Percentiles rank a stretch among this genome's conserved stretches.
Conservation (phyloP, 2,888 invertebrate genomes). For the Cheiracanthium punctorium region DNA sequence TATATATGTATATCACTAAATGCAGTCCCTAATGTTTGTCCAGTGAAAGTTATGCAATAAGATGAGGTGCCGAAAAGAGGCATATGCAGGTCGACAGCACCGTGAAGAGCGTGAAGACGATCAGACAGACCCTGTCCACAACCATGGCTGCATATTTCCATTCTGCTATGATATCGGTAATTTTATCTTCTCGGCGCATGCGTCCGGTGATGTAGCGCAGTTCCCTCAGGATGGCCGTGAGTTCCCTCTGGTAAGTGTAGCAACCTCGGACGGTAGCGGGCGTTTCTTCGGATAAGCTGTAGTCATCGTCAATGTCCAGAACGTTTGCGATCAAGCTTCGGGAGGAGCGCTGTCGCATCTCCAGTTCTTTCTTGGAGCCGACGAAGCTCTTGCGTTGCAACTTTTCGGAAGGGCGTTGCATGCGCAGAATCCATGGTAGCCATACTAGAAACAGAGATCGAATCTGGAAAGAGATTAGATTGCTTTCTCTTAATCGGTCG, state of each 20-base stretch:
- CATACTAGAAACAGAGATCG: slow-evolving; percentile 95
- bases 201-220: slow-evolving; percentile 93
- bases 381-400: slow-evolving; percentile 87
- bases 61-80: slow-evolving; percentile 93
- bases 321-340: slow-evolving; percentile 97
- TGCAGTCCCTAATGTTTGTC: too few relatives aligned
- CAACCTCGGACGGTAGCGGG: slow-evolving; percentile 58
- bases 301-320: slow-evolving; percentile 95
- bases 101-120: slow-evolving; percentile 95
- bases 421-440: slow-evolving; percentile 96
- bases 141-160: slow-evolving; percentile 99
- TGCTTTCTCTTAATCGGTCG: too few relatives aligned
- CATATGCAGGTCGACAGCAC: slow-evolving; percentile 94
- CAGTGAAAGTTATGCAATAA: slow-evolving; percentile 82
- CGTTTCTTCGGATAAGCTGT: slow-evolving; percentile 17
- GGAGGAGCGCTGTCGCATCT: slow-evolving; percentile 91
- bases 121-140: slow-evolving; percentile 96
- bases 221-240: slow-evolving; percentile 95
- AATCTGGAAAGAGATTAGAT: slow-evolving; percentile 81
- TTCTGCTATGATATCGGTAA: slow-evolving; percentile 92
- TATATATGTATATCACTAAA: too few relatives aligned
- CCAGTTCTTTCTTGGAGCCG: slow-evolving; percentile 84
- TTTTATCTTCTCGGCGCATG: slow-evolving; percentile 95
- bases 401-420: slow-evolving; percentile 85
- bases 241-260: slow-evolving; percentile 80